A percentile compares a stretch with the other conserved stretches of the same genome.
Conservation (phyloP, 2,888 invertebrate genomes). For the Gerosis bhagava region DNA sequence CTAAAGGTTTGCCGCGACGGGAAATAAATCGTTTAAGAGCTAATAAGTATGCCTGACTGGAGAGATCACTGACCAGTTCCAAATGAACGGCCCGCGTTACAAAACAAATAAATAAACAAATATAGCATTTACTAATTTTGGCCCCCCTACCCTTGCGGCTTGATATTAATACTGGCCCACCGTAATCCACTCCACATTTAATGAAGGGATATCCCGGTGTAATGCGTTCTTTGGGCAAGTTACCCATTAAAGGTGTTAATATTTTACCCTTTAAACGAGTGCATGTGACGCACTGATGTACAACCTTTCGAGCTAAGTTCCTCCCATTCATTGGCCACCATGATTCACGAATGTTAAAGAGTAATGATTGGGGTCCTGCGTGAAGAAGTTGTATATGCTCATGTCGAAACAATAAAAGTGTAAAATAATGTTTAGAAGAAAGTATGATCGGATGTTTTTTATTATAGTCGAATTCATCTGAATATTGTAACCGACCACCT, state of each 20-base stretch:
- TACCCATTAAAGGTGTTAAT: slow-evolving; percentile 20
- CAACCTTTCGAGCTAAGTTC: slow-evolving; percentile 21
- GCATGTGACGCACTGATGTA: slow-evolving; percentile 19
- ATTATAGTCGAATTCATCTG: slow-evolving; percentile 22
- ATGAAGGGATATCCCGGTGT: not conserved
- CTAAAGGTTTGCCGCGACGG: slow-evolving; percentile 21
- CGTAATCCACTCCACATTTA: slow-evolving; percentile 13
- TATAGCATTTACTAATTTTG: slow-evolving; percentile 13
- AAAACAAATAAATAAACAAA: slow-evolving; percentile 22
- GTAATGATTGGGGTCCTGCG: slow-evolving; percentile 33
- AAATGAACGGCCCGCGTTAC: slow-evolving; percentile 14
- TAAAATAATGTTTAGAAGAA: slow-evolving; percentile 7
- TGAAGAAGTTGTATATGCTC: slow-evolving; percentile 25
- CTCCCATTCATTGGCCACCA: slow-evolving; percentile 38
- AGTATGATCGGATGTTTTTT: slow-evolving; percentile 26
- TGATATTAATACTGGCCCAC: slow-evolving; percentile 18
- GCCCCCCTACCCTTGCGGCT: slow-evolving; percentile 19
- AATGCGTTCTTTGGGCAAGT: slow-evolving; percentile 8
- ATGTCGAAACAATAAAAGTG: slow-evolving; percentile 5
- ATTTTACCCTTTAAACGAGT: slow-evolving; percentile 14
- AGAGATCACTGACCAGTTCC: slow-evolving; percentile 17
- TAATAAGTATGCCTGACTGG: slow-evolving; percentile 17
- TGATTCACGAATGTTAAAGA: slow-evolving; percentile 28
- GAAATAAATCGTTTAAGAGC: slow-evolving; percentile 22
- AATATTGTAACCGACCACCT: slow-evolving; percentile 33